Base-by-base conservation (phyloP, 1,140 invertebrate genomes). In the Vollenhovia emeryi region DNA sequence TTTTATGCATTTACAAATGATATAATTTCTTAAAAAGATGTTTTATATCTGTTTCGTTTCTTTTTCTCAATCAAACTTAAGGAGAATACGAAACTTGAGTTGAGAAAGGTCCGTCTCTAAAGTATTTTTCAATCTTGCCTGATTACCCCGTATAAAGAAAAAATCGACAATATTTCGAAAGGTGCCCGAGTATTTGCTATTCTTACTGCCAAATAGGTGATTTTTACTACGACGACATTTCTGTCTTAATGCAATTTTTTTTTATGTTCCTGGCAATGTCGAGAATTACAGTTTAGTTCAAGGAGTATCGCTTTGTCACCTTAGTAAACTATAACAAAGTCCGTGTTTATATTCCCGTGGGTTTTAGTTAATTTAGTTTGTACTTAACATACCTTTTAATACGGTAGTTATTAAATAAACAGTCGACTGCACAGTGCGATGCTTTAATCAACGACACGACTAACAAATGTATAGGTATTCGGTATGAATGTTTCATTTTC, bases 331-430 rank as follows among this genome's bases (percentile, higher is more conserved):
- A 30, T 27, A 52, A 36, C 27, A 68, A 68, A 79, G 15, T 62
- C 3, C 6, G 3, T 45, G 0, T 66, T 33, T 48, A 36, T 1
- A 62, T 62, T 76, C 4, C 24, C 27, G 11, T 66, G 13, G 15
- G 21, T 43, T 75, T 68, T 40, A 30, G 18, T 59, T 50, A 40
- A 75, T 75, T 43, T 60, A 75, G 15, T 78, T 33, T 40, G 60
- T 79, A 79, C 60, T 79, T 68, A 79, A 79, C 9, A 79, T 52
- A 52, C 36, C 2, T 79, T 24, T 30, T 24, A 18, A 13, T 36
- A 2, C 13, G 4, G 4, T 66, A 57, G 48, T 43, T 3, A 45
- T 50, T 75, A 66, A 36, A 40, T 45, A 45, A 13, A n/a, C 21
- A 43, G 30, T 57, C 6, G 18, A 21, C n/a, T 71, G 36, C 36